Percentiles rank a stretch among this genome's conserved stretches.
phyloP scores from a whole-genome alignment of 2,797 vertebrate species.

The Mormyrus hasselquistii region DNA sequence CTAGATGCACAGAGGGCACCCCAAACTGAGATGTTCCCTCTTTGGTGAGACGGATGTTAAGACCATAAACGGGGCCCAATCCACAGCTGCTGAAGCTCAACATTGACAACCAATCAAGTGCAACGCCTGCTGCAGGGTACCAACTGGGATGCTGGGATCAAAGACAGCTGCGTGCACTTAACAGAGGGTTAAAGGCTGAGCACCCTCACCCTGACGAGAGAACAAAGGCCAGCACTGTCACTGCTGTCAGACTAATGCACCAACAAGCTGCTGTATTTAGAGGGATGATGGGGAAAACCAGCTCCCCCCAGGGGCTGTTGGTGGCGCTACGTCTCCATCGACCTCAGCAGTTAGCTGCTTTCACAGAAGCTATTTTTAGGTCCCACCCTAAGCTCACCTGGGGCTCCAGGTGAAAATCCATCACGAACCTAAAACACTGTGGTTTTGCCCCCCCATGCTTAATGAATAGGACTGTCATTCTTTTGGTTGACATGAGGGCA shows the following conservation, averaged over 20 bases:
- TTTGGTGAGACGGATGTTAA: not conserved
- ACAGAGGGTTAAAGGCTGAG: not conserved
- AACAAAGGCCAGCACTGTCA: not conserved
- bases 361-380: not conserved
- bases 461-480: not conserved
- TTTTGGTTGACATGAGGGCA: not conserved
- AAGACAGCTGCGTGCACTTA: not conserved
- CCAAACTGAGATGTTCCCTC: not conserved
- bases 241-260: not conserved
- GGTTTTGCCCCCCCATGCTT: not conserved
- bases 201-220: not conserved
- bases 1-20: not conserved
- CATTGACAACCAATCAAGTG: not conserved
- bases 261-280: not conserved
- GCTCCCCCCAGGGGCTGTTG: not conserved
- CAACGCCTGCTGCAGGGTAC: not conserved
- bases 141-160: not conserved
- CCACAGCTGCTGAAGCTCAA: not conserved
- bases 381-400: not conserved
- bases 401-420: not conserved
- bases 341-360: not conserved
- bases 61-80: not conserved
- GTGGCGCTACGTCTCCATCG: not conserved
- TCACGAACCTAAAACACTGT: not conserved
- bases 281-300: not conserved